Evolutionary conservation across 2,113 vertebrate genomes (phyloP), one percentile per base, ranked within the genome.

Genomic region (Procavia capensis): DNA sequence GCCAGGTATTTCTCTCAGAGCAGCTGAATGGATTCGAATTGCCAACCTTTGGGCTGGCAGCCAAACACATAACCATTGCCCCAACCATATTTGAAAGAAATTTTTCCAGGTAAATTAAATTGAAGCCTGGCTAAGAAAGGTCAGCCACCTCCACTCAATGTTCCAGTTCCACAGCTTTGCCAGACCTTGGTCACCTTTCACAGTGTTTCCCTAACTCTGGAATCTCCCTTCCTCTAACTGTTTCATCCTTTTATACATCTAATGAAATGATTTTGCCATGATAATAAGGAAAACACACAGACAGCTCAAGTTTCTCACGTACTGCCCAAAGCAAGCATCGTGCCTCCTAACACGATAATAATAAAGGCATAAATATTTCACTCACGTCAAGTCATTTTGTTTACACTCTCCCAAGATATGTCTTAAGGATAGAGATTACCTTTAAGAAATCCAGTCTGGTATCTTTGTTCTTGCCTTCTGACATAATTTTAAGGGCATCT

Each of bases 341-440:
- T 72, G 90, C n/a, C 84, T 81, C 41, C n/a, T 10, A 66, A 94
- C 79, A 43, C 0, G 27, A 47, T 19, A 17, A 64, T 29, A 36
- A 50, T 59, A 17, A 79, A 80, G 50, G 19, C 22, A 76, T 57
- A 72, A 91, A 72, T 39, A 84, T 34, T 87, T 92, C 43, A 31
- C 61, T 90, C 61, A 39, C 31, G 87, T 74, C 97, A 89, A 41
- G 54, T 84, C 68, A 11, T 31, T 63, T 76, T 94, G 54, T 50
- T 84, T 59, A 27, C 2, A 61, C 22, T 81, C 72, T 17, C 84
- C 47, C 29, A 50, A 75, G 79, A 81, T 24, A 68, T 59, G 94
- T n/a, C 96, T 93, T 88, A 13, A 81, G 95, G 96, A 78, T 54
- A 82, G 0, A 84, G 64, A 76, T 89, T 54, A 95, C 95, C 96